Base-by-base conservation (phyloP, 35 echinoderm and acorn worm genomes). In the Holothuria glaberrima region DNA sequence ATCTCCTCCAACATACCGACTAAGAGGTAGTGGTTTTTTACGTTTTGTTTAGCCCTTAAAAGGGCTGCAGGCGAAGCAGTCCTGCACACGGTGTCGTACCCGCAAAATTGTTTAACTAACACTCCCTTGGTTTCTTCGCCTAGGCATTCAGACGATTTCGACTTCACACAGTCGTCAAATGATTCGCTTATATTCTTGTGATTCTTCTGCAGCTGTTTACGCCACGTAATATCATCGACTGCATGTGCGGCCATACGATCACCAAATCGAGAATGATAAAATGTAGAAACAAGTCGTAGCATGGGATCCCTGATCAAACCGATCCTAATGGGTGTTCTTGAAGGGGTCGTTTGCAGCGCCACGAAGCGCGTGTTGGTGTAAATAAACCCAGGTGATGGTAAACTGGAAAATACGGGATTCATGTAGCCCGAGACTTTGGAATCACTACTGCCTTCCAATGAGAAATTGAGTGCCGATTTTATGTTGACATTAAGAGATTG, bases 161-260 rank as follows among this genome's bases (percentile, higher is more conserved):
- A 46, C 35, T 70, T 70, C 9, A 87, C 85, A 31, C 85, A 87
- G 24, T 87, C 85, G 35, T 87, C 85, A 70, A 87, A 71, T 2
- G 63, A 38, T 71, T 87, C 85, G 41, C 62, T 87, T 13, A 70
- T 70, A 12, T 87, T 34, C 17, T 68, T 63, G 22, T 48, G 21
- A 9, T 87, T 87, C 16, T 21, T 28, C 31, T 87, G 21, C 12
- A 87, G 21, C 28, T 70, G 31, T 69, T 30, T 87, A 14, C 9
- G 26, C 80, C 80, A 84, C 0, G 59, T 63, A 12, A 5, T 27
- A 6, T 62, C 80, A 25, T 63, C 59, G 6, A 84, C 56, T 16
- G 28, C 32, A 12, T 63, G 61, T 16, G 80, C 80, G 4, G 25
- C 21, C 16, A 84, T 22, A 22, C 57, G 54, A 38, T 84, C 57